Base-by-base conservation (phyloP, 2,113 vertebrate genomes). In the Leptobrachium leishanense region DNA sequence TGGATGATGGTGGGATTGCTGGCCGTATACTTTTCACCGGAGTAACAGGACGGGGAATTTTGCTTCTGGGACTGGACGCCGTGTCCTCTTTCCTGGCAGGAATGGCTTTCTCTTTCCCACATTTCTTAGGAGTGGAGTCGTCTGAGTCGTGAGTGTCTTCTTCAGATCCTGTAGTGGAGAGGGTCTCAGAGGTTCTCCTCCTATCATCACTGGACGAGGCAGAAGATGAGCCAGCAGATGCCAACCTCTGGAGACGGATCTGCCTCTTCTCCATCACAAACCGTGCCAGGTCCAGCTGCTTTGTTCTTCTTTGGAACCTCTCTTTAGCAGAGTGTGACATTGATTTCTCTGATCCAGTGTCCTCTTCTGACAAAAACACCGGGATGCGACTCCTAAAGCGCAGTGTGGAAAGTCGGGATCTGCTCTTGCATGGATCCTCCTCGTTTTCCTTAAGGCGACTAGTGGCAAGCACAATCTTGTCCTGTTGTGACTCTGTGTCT, bases 251-350 rank as follows among this genome's bases (percentile, higher is more conserved):
- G 84, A 95, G 91, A 46, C 90, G 92, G 63, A 85, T 91, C 86
- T 96, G 95, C 82, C 94, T 93, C 86, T 94, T 95, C 87, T 96
- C 95, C 87, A 97, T 94, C 82, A 95, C 89, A 15, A 96, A 62
- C 1, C 95, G 91, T 0, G 93, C 95, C 85, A 97, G 85, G 85
- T 95, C 95, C 2, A 94, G 91, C 46, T 94, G 94, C 91, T 85
- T 88, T 90, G 88, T 88, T 88, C 0, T 91, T 54, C 68, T 74
- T 1, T 68, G 64, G 71, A 80, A 80, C 43, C 78, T 68, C 46
- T 86, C 86, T 43, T 86, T 84, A 85, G 84, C 90, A 1, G 91
- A 92, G 68, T 88, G 66, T 0, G 94, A 93, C 44, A 91, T 90
- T 0, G 95, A 96, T 77, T 90, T 90, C 40, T 98, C 96, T 0